Evolutionary conservation across 2,797 vertebrate genomes (phyloP).

Genomic region (Chlorospingus flavigularis): DNA sequence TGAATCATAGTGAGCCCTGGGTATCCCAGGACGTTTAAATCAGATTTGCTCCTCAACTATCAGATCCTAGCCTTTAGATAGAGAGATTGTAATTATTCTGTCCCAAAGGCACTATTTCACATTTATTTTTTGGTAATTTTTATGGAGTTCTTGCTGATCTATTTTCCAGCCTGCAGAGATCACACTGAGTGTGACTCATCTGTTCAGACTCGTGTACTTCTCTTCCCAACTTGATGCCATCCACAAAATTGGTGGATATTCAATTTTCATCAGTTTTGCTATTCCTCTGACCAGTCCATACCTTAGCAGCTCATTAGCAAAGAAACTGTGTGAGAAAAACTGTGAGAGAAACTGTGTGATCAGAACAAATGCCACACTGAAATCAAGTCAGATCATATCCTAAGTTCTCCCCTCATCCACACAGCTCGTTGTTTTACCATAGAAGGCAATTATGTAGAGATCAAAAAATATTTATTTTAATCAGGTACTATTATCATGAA

Average conservation of each 20-base stretch:
- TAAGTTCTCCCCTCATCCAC: not conserved
- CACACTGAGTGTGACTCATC: not conserved
- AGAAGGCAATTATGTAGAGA: not conserved
- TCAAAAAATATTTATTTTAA: slow-evolving; percentile 46
- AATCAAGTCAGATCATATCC: not conserved
- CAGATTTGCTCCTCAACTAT: not conserved
- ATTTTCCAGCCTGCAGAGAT: not conserved
- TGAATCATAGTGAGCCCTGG: not conserved
- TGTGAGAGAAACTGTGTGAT: not conserved
- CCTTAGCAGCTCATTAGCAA: not conserved
- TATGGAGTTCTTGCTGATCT: not conserved
- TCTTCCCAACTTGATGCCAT: not conserved
- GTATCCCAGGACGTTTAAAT: not conserved
- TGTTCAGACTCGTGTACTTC: not conserved
- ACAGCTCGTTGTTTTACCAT: not conserved
- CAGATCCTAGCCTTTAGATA: not conserved
- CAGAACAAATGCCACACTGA: not conserved
- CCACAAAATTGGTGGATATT: not conserved
- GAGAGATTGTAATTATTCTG: not conserved
- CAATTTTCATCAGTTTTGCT: not conserved
- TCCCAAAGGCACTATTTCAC: not conserved
- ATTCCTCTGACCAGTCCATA: not conserved
- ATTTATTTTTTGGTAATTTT: not conserved
- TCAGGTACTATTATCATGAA: slow-evolving; percentile 31
- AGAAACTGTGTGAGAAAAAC: not conserved